Conservation (phyloP, 2,797 vertebrate species). For the Phyllotis vaccarum region DNA sequence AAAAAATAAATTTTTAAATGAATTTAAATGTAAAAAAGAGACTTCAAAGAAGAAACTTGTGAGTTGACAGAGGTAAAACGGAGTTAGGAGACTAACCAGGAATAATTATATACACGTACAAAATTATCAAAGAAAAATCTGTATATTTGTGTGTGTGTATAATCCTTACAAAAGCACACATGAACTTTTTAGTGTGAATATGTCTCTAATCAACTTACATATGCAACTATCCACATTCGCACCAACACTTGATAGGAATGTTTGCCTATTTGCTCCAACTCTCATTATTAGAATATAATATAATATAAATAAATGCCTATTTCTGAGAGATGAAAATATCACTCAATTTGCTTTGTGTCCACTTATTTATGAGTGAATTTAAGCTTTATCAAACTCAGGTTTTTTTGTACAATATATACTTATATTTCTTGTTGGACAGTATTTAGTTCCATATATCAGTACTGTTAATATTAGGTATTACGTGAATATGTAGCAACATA, state of each 20-base stretch:
- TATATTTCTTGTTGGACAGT: background rate
- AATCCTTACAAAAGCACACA: background rate
- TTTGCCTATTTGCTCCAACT: background rate
- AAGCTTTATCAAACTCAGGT: background rate
- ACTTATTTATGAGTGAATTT: background rate
- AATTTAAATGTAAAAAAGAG: no score
- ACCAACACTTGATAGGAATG: background rate
- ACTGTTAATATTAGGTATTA: background rate
- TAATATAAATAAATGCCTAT: background rate
- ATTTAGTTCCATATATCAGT: background rate
- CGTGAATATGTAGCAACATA: background rate
- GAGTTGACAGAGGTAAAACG: background rate
- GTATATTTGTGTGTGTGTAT: background rate
- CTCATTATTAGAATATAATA: background rate
- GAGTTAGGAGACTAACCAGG: background rate
- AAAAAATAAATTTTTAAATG: no score
- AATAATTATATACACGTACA: no score
- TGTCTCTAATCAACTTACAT: background rate
- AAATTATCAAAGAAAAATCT: background rate
- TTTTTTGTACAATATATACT: background rate
- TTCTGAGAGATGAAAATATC: constrained; percentile 1
- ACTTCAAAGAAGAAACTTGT: background rate
- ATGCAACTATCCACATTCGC: background rate
- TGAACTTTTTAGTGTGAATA: background rate
- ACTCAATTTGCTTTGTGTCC: background rate